A percentile compares a stretch with the other conserved stretches of the same genome.
phyloP scores from a whole-genome alignment of 2,113 vertebrate genomes.

The Gasterosteus nipponicus region DNA sequence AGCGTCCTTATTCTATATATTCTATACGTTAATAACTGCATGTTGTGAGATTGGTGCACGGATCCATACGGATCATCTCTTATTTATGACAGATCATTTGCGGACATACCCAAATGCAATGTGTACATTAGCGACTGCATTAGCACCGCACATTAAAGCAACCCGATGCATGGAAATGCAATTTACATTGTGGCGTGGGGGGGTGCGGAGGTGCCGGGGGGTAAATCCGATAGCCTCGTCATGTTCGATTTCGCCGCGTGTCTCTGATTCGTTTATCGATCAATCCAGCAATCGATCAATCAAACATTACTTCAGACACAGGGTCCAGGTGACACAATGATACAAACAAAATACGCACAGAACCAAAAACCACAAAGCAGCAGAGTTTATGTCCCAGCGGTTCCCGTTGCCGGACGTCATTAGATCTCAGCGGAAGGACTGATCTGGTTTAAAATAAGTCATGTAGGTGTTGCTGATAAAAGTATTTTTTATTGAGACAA shows the following conservation, averaged over 20 bases:
- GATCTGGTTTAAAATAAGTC: not conserved
- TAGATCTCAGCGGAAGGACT: not conserved
- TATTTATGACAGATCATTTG: slow-evolving; percentile 77
- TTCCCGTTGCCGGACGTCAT: not conserved
- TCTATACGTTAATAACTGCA: slow-evolving; percentile 10
- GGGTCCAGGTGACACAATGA: no score
- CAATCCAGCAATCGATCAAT: no score
- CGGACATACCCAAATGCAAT: slow-evolving; percentile 66
- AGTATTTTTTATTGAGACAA: not conserved
- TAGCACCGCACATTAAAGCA: slow-evolving; percentile 68
- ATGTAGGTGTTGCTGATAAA: not conserved
- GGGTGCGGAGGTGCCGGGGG: not conserved
- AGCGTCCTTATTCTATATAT: not conserved
- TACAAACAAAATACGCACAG: no score
- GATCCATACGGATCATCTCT: slow-evolving; percentile 72
- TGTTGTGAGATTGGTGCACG: slow-evolving; percentile 54
- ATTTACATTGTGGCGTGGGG: slow-evolving; percentile 55
- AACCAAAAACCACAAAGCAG: no score
- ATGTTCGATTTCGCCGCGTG: not conserved
- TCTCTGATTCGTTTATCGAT: not conserved
- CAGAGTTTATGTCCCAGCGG: no score
- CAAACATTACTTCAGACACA: no score
- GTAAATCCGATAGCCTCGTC: slow-evolving; percentile 35
- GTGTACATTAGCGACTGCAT: slow-evolving; percentile 73
- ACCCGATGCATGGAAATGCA: slow-evolving; percentile 60